These are phyloP conservation scores for Ischnus inquisitorius DNA, from an alignment of 2,888 invertebrate genomes.

Conservation along the genomic window DNA sequence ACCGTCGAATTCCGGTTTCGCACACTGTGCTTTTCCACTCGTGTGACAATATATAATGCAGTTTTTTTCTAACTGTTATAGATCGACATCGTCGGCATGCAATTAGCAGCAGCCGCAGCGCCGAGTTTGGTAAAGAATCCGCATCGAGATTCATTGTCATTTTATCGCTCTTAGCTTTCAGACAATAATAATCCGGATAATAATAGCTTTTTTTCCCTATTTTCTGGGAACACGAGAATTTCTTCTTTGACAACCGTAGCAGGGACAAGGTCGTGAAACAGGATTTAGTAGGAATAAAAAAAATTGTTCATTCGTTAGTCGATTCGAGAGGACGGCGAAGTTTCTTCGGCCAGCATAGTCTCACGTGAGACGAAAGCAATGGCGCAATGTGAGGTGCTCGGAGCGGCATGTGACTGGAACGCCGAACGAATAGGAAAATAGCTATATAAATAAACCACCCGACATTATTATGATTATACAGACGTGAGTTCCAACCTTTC, in stretches of 20 bases:
- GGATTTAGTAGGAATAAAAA: slow-evolving; percentile 3
- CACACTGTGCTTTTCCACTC: not conserved
- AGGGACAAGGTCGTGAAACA: not conserved
- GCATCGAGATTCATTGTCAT: not conserved
- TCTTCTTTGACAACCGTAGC: not conserved
- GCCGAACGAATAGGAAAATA: slow-evolving; percentile 7
- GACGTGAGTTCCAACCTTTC: not conserved
- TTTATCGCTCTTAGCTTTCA: not conserved
- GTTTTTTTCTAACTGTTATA: not conserved
- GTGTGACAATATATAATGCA: not conserved
- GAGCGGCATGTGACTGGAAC: slow-evolving; percentile 14
- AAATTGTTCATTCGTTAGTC: slow-evolving; percentile 27
- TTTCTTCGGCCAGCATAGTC: slow-evolving; percentile 15
- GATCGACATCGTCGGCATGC: not conserved
- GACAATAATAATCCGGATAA: not conserved
- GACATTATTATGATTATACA: not conserved
- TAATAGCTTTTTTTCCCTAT: not conserved
- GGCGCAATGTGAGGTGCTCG: not conserved
- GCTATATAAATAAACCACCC: not conserved
- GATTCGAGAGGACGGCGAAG: slow-evolving; percentile 24
- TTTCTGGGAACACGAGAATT: not conserved
- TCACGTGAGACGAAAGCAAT: slow-evolving; percentile 40
- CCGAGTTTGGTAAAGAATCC: not conserved
- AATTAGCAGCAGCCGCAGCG: not conserved
- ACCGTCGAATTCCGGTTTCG: not conserved